phyloP scores from a whole-genome alignment of 2,888 invertebrate species.

The Chrysotoxum bicinctum region DNA sequence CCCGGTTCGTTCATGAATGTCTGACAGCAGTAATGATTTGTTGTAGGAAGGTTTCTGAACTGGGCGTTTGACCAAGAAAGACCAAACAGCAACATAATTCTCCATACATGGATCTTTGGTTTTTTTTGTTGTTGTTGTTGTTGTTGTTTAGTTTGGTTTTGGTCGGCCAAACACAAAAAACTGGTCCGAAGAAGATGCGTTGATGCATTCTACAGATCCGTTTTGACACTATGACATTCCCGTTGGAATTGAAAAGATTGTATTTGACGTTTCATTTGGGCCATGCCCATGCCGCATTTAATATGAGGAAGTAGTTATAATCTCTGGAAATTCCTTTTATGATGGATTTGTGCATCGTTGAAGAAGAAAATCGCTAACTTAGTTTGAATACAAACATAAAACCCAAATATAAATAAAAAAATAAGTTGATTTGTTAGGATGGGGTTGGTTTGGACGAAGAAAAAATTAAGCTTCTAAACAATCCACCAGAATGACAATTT shows the following conservation, averaged over 20 bases:
- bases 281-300: neutral
- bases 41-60: slow-evolving; percentile 52
- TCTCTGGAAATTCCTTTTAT: no score
- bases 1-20: slow-evolving; percentile 31
- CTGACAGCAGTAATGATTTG: slow-evolving; percentile 69
- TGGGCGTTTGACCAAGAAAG: slow-evolving; percentile 53
- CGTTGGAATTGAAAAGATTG: slow-evolving; percentile 2
- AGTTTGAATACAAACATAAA: no score
- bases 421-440: no score
- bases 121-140: slow-evolving; percentile 6
- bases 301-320: no score
- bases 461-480: no score
- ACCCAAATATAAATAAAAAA: no score
- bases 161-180: slow-evolving; percentile 26
- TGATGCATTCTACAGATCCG: slow-evolving; percentile 56
- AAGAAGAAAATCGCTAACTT: no score
- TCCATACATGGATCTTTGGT: neutral
- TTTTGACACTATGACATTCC: slow-evolving; percentile 60
- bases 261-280: slow-evolving; percentile 6
- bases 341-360: no score
- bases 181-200: slow-evolving; percentile 39
- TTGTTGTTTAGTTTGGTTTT: slow-evolving; percentile 9
- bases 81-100: slow-evolving; percentile 23
- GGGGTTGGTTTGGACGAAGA: no score
- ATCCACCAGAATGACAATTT: no score